Evolutionary conservation across 2,888 invertebrate genomes (phyloP), one percentile per base, ranked within the genome.

Genomic region (Liposcelis brunnea): DNA sequence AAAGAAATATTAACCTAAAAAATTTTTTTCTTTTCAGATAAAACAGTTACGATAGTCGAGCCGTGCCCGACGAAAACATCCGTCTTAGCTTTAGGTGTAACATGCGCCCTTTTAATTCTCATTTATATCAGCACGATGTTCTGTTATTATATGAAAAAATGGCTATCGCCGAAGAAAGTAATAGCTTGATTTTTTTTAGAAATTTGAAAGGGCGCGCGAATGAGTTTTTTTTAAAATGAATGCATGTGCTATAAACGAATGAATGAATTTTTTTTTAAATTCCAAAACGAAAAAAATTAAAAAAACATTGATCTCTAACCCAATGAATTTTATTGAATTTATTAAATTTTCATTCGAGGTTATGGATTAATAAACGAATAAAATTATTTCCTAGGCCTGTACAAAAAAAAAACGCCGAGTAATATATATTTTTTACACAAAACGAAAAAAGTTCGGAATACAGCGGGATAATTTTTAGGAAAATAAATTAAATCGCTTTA

Each of bases 141-240:
- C 71, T 87, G 84, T 65, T 89, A 89, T 66, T 86, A 84, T 70
- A 86, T 87, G 80, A 84, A 84, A 62, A 87, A 87, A 62, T 89
- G 87, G 86, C 71, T 86, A 62, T 73, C 78, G 53, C 86, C 86
- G 11, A 77, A 80, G 55, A 87, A 87, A 63, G 80, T 80, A 64
- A 74, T 84, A 70, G 71, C 74, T 58, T 77, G 69, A 70, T 26
- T 4, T 26, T 26, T 26, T 26, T 26, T n/a, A n/a, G n/a, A n/a
- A 50, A 8, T 26, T 26, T 26, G 26, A 26, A 26, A 18, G 8
- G 42, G 48, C 40, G 26, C 26, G 26, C 4, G 26, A 26, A 26
- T 26, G 26, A 4, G 26, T 26, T n/a, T n/a, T n/a, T n/a, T n/a
- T n/a, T n/a, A n/a, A 8, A 26, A 8, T 26, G 26, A 4, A 4